Conservation (phyloP, 2,888 invertebrate species). For the Phortica okadai region DNA sequence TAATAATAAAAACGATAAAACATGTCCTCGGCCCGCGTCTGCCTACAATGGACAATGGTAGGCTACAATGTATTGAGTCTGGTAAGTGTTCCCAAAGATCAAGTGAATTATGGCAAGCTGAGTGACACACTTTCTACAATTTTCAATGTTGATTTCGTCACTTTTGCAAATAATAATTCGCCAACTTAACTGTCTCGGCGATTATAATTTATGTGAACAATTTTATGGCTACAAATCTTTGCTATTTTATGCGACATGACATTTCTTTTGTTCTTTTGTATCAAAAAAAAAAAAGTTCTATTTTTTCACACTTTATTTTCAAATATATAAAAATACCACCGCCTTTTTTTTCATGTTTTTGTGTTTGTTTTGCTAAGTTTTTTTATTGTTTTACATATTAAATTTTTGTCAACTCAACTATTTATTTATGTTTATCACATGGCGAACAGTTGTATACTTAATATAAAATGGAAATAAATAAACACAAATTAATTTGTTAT, state of each 20-base stretch:
- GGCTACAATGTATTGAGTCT: constrained; percentile 65
- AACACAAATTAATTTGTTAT: constrained; percentile 29
- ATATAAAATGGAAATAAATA: background rate
- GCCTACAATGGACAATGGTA: constrained; percentile 68
- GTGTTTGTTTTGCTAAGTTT: background rate
- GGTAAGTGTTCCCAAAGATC: constrained; percentile 56
- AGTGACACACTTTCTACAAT: background rate
- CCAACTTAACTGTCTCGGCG: background rate
- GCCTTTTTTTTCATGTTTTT: background rate
- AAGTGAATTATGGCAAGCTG: background rate
- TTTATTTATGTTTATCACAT: background rate
- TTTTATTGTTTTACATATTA: background rate
- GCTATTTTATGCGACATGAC: constrained; percentile 9
- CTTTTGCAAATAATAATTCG: background rate
- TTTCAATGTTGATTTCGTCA: constrained; percentile 17
- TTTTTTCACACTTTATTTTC: background rate
- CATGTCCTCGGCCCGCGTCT: constrained; percentile 65
- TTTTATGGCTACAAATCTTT: constrained; percentile 8
- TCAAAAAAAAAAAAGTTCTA: background rate
- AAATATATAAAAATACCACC: constrained; percentile 8
- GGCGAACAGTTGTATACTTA: background rate
- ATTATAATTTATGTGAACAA: background rate
- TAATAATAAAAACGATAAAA: constrained; percentile 22
- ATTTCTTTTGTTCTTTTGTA: constrained; percentile 18
- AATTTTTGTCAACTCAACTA: background rate